Evolutionary conservation across 2,888 invertebrate species (phyloP), one percentile per base, ranked within the genome.

Genomic region (Neoscelio sp.): DNA sequence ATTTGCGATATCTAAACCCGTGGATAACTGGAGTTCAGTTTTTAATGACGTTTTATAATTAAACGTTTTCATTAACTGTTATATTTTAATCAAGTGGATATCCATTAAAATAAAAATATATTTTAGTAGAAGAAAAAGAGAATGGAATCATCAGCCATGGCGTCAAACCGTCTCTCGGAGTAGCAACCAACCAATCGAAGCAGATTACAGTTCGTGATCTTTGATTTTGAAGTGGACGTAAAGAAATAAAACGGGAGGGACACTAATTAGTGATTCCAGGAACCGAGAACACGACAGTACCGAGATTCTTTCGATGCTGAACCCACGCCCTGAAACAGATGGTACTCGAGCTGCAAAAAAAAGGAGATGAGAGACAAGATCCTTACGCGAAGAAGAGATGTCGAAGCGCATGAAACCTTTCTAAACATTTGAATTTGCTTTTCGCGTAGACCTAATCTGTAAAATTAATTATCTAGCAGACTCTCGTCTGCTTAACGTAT

Each of bases 241-340:
- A 80, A 85, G 84, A 87, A 88, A 89, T 86, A 87, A 88, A 89
- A 88, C 88, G 88, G 86, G 87, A 86, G 85, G 86, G 89, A 89
- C 89, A 89, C 89, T 89, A 89, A 89, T 89, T 89, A 89, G 89
- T 88, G 88, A 89, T 89, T 89, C 89, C 88, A 87, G 86, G 89
- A 89, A 89, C 87, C 85, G 84, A 89, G 88, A 89, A 89, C 89
- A 89, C 86, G 89, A 79, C 81, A 82, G 84, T 80, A 82, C 78
- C 86, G 75, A 68, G 74, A 62, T 75, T 70, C 82, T 81, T 82
- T 82, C 82, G 80, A 70, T 81, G 48, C 80, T 68, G 52, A 68
- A 46, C 75, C 75, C 46, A 75, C 67, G 38, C 62, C 62, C 60
- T 54, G 68, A 48, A 44, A 54, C 56, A 64, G 73, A 54, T 64